Evolutionary conservation across 2,113 vertebrate genomes (phyloP).

Genomic region (Cettia cetti): DNA sequence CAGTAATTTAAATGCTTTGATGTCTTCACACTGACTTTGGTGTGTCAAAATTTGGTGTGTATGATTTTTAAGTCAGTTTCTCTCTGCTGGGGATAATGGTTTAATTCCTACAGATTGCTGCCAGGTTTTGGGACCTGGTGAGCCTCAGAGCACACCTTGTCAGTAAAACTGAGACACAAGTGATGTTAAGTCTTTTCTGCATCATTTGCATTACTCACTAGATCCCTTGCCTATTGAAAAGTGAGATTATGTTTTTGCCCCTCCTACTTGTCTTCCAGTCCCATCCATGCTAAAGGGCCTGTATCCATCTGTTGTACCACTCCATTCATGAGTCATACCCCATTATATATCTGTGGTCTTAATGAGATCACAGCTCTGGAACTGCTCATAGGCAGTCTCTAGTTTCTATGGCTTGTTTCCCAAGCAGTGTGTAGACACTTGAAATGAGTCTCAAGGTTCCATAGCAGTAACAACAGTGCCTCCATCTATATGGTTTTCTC

Average conservation of each 20-base stretch:
- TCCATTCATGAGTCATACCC: not conserved
- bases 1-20: not conserved
- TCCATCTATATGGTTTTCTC: not conserved
- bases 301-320: not conserved
- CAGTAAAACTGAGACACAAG: not conserved
- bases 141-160: not conserved
- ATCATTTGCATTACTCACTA: not conserved
- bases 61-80: not conserved
- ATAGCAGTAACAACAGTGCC: not conserved
- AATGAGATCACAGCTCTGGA: not conserved
- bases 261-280: not conserved
- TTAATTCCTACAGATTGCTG: not conserved
- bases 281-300: not conserved
- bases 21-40: not conserved
- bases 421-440: not conserved
- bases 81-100: not conserved
- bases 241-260: not conserved
- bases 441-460: not conserved
- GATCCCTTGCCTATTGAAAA: not conserved
- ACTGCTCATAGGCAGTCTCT: not conserved
- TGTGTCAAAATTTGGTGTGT: not conserved
- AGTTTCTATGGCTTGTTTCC: not conserved
- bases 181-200: not conserved
- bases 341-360: not conserved
- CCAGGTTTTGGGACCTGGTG: not conserved